Percentiles rank a stretch among this genome's conserved stretches.
These are phyloP conservation scores for Oscheius sp. DNA, from an alignment of 2,888 invertebrate genomes.

Conservation along the genomic window DNA sequence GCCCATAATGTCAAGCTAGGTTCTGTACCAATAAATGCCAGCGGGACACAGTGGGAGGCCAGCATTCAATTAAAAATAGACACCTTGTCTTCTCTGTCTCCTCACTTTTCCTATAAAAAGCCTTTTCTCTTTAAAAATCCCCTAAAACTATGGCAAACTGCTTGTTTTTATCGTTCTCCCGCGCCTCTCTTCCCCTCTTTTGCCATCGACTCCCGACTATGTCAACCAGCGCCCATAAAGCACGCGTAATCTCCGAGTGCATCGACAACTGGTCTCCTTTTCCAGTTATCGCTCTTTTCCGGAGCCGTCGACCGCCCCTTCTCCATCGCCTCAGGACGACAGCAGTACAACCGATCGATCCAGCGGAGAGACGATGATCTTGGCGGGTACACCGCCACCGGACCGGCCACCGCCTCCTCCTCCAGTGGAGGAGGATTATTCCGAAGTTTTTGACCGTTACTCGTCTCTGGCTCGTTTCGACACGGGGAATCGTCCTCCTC, in stretches of 20 bases:
- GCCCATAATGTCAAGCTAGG: background rate
- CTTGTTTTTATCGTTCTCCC: too few species aligned
- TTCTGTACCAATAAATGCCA: too few species aligned
- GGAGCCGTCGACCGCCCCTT: conserved; percentile 50
- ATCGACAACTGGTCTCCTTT: conserved; percentile 20
- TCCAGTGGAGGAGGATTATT: conserved; percentile 35
- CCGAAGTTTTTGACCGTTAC: conserved; percentile 21
- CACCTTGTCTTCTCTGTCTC: background rate
- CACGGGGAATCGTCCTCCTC: background rate
- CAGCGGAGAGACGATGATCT: conserved; percentile 33
- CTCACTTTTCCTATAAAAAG: too few species aligned
- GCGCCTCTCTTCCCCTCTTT: too few species aligned
- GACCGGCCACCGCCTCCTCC: conserved; percentile 40
- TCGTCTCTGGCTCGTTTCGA: conserved; percentile 16
- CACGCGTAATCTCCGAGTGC: conserved; percentile 31
- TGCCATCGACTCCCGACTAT: conserved; percentile 37
- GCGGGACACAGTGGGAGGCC: background rate
- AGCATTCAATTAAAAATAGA: background rate
- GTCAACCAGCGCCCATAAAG: conserved; percentile 28
- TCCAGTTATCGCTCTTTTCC: conserved; percentile 36
- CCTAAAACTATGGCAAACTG: too few species aligned
- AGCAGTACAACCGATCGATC: conserved; percentile 20
- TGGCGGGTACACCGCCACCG: conserved; percentile 42
- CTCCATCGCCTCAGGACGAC: conserved; percentile 46
- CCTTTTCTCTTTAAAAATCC: too few species aligned